Evolutionary conservation across 1,140 invertebrate species (phyloP).

Genomic region (Hyles vespertilio): DNA sequence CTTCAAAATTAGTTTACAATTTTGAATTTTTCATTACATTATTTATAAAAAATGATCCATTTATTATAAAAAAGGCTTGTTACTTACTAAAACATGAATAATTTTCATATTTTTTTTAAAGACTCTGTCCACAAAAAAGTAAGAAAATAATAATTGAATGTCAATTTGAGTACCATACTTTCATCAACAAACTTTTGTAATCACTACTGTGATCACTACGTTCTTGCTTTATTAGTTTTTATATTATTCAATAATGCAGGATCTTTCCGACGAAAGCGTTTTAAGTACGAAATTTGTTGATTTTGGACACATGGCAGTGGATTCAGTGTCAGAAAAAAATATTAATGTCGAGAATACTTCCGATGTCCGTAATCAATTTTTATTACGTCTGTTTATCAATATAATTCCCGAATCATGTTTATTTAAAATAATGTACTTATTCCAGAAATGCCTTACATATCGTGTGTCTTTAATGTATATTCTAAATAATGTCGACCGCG

Average conservation of each 20-base stretch:
- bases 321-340: conserved; percentile 39
- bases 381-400: not conserved
- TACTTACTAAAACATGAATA: no score
- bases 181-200: no score
- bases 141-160: no score
- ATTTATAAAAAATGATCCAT: no score
- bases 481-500: conserved; percentile 50
- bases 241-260: conserved; percentile 15
- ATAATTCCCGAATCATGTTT: no score
- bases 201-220: no score
- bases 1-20: no score
- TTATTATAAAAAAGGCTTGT: no score
- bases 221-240: not conserved
- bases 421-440: not conserved
- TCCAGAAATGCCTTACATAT: conserved; percentile 51
- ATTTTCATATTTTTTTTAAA: no score
- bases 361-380: conserved; percentile 30
- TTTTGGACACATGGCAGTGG: conserved; percentile 48
- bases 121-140: no score
- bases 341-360: conserved; percentile 44
- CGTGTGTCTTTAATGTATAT: conserved; percentile 50
- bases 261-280: conserved; percentile 41
- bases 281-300: conserved; percentile 40
- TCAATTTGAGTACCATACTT: no score
- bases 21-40: no score